These are phyloP conservation scores for Diabrotica undecimpunctata DNA, from an alignment of 1,140 invertebrate genomes.

Conservation along the genomic window DNA sequence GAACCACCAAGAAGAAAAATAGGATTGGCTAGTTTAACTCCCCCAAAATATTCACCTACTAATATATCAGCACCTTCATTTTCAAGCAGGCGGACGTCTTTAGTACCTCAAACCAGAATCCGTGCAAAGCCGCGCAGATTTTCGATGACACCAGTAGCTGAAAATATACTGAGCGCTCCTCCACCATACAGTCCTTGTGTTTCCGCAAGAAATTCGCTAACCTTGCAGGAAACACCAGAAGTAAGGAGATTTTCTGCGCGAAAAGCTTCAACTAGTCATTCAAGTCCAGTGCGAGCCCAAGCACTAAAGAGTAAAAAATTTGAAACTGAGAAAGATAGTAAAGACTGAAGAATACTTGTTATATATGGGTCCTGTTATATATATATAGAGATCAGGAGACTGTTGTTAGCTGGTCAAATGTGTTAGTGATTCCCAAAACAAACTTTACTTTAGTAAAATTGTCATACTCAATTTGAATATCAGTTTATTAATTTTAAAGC, in stretches of 20 bases:
- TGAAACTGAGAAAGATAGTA: slow-evolving; percentile 17
- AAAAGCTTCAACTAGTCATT: not conserved
- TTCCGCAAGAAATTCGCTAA: slow-evolving; percentile 5
- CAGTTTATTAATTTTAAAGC: too few species aligned
- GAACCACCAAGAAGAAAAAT: slow-evolving; percentile 51
- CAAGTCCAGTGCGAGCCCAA: slow-evolving; percentile 33
- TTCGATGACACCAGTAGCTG: slow-evolving; percentile 49
- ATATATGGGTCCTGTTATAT: too few species aligned
- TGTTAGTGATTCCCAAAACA: too few species aligned
- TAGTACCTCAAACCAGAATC: slow-evolving; percentile 16
- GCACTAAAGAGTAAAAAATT: slow-evolving; percentile 29
- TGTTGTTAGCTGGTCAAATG: too few species aligned
- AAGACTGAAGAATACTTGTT: not conserved
- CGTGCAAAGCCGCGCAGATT: slow-evolving; percentile 42
- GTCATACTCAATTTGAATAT: too few species aligned
- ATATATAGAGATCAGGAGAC: too few species aligned
- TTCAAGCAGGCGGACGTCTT: slow-evolving; percentile 26
- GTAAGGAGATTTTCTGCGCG: slow-evolving; percentile 24
- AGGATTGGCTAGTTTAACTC: slow-evolving; percentile 52
- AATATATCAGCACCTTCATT: slow-evolving; percentile 8
- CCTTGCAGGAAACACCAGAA: not conserved
- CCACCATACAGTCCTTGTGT: slow-evolving; percentile 14
- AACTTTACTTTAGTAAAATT: too few species aligned
- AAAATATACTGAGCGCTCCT: slow-evolving; percentile 24
- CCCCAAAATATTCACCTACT: slow-evolving; percentile 32